Evolutionary conservation across 2,888 invertebrate genomes (phyloP).

Genomic region (Conops quadrifasciatus): DNA sequence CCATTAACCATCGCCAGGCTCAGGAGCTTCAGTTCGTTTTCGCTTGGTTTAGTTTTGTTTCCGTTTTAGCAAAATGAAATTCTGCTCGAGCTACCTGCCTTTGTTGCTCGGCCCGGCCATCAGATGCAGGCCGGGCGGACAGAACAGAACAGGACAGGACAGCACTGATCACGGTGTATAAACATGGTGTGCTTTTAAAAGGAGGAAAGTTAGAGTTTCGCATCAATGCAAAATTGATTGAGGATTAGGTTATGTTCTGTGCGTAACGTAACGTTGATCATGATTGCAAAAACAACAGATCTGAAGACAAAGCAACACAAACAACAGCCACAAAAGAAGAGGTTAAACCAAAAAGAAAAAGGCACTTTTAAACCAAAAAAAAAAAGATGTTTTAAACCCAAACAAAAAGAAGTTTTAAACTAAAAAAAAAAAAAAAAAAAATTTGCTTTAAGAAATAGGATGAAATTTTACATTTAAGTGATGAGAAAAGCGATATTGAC

Average conservation of each 20-base stretch:
- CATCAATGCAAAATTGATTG: conserved; percentile 32
- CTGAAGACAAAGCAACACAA: background rate
- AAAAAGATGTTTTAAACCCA: background rate
- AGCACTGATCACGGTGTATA: background rate
- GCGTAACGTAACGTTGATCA: conserved; percentile 30
- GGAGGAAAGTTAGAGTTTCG: conserved; percentile 18
- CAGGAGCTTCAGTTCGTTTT: conserved; percentile 4
- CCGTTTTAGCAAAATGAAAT: conserved; percentile 24
- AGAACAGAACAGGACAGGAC: background rate
- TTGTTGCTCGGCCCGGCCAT: too few species aligned
- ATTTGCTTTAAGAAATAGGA: too few species aligned
- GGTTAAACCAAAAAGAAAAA: background rate
- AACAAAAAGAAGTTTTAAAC: background rate
- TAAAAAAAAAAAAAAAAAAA: background rate
- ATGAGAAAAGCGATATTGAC: too few species aligned
- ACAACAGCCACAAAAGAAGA: background rate
- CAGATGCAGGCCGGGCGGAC: too few species aligned
- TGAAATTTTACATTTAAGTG: too few species aligned
- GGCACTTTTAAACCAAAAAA: too few species aligned
- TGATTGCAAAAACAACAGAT: conserved; percentile 18
- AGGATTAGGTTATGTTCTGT: conserved; percentile 32
- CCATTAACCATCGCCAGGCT: background rate
- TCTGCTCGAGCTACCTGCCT: conserved; percentile 5
- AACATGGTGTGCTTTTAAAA: background rate
- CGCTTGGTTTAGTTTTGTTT: conserved; percentile 14